These are phyloP conservation scores for Griposia aprilina DNA, from an alignment of 2,888 invertebrate species.

Conservation along the genomic window DNA sequence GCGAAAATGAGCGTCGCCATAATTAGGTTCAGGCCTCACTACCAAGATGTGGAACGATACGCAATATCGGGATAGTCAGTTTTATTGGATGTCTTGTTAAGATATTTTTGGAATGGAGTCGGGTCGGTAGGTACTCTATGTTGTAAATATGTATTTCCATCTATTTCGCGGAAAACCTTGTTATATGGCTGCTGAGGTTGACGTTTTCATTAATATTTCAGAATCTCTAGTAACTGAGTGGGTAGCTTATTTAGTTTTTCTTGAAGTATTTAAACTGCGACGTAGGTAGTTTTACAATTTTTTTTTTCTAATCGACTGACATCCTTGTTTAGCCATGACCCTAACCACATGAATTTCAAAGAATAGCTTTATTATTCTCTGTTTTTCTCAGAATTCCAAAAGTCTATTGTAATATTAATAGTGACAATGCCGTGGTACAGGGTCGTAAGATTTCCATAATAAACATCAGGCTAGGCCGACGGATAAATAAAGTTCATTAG, in stretches of 20 bases:
- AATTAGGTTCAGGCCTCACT: slow-evolving; percentile 78
- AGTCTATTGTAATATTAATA: slow-evolving; percentile 5
- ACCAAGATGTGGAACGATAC: slow-evolving; percentile 68
- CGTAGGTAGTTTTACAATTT: too few species aligned
- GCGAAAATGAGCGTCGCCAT: slow-evolving; percentile 82
- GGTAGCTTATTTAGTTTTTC: too few species aligned
- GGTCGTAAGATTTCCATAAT: slow-evolving; percentile 67
- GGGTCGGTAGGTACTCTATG: background rate
- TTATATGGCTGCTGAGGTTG: slow-evolving; percentile 23
- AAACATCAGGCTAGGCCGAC: slow-evolving; percentile 58
- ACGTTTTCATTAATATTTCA: slow-evolving; percentile 8
- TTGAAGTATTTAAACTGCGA: too few species aligned
- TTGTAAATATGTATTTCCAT: slow-evolving; percentile 45
- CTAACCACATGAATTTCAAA: background rate
- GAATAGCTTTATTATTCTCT: background rate
- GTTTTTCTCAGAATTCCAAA: background rate
- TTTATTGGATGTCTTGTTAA: slow-evolving; percentile 50
- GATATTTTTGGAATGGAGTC: slow-evolving; percentile 40
- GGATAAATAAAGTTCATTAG: slow-evolving; percentile 74
- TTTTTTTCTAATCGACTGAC: too few species aligned
- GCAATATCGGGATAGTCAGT: slow-evolving; percentile 40
- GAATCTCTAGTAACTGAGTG: background rate
- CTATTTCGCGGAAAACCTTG: slow-evolving; percentile 9
- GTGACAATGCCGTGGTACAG: slow-evolving; percentile 54
- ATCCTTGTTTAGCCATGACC: too few species aligned